Base-by-base conservation (phyloP, 2,113 vertebrate genomes). In the Maccullochella peelii region DNA sequence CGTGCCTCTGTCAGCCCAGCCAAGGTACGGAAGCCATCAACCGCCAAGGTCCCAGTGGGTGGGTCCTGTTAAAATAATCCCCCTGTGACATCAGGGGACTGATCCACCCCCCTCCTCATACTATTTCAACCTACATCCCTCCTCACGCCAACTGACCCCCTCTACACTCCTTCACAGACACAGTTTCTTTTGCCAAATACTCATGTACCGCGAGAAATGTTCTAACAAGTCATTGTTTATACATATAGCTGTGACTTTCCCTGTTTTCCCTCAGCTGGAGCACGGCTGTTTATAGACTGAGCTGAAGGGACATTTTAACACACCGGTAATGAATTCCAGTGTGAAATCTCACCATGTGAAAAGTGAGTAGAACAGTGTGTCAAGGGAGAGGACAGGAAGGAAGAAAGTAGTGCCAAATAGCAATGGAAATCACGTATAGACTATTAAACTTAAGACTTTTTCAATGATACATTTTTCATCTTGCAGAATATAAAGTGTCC, bases 61-160 rank as follows among this genome's bases (percentile, higher is more conserved):
- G 86, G 90, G 92, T 83, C 85, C 77, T 86, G 86, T 92, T 92
- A 88, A 91, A 93, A 90, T 94, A 91, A 92, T 69, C 81, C 77
- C 83, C 57, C 81, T 0, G 47, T 91, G 88, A 94, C 93, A 94
- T 93, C 92, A 93, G 89, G 91, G 40, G 58, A 73, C 42, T 23
- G 33, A 8, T 58, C 71, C 77, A 36, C 52, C 47, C 9, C 8
- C 16, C 36, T 42, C 7, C 27, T 10, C 27, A 33, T 33, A 36
- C 40, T 49, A n/a, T 66, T 86, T 71, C 57, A 75, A 71, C 72
- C 62, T 69, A 71, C 30, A 84, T 50, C 49, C 66, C 66, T 57
- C 52, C 25, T 55, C 21, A 77, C 30, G 83, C 70, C 67, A 77
- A 44, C 21, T 70, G n/a, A 59, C 27, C 36, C 59, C 47, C 23